phyloP scores from a whole-genome alignment of 2,113 vertebrate genomes.

The Cettia cetti region DNA sequence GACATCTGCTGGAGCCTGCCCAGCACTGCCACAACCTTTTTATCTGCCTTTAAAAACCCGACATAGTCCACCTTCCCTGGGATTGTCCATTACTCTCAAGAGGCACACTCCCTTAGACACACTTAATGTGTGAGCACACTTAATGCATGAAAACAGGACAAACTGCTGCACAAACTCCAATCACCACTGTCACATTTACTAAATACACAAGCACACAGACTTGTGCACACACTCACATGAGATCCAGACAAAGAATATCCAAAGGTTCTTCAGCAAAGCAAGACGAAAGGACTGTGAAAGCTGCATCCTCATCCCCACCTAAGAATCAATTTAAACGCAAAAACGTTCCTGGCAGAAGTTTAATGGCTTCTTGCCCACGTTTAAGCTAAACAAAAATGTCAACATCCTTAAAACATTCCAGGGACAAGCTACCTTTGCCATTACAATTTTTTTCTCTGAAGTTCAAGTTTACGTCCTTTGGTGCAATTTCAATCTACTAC shows the following conservation, averaged over 20 bases:
- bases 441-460: background rate
- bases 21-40: background rate
- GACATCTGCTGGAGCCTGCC: background rate
- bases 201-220: background rate
- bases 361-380: background rate
- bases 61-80: background rate
- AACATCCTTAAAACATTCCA: background rate
- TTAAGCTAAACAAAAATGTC: background rate
- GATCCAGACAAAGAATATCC: background rate
- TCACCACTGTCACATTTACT: fast-evolving
- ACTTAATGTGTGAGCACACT: too few species aligned
- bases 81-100: fast-evolving
- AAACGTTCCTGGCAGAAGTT: background rate
- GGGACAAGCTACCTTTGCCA: background rate
- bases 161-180: background rate
- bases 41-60: background rate
- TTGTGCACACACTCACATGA: fast-evolving
- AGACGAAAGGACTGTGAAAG: background rate
- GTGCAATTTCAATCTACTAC: background rate
- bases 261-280: background rate
- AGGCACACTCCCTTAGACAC: background rate
- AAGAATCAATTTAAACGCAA: background rate
- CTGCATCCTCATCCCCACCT: background rate
- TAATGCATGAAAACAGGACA: background rate
- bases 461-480: background rate